Conservation (phyloP, 1,140 invertebrate species). For the Conus betulinus region DNA sequence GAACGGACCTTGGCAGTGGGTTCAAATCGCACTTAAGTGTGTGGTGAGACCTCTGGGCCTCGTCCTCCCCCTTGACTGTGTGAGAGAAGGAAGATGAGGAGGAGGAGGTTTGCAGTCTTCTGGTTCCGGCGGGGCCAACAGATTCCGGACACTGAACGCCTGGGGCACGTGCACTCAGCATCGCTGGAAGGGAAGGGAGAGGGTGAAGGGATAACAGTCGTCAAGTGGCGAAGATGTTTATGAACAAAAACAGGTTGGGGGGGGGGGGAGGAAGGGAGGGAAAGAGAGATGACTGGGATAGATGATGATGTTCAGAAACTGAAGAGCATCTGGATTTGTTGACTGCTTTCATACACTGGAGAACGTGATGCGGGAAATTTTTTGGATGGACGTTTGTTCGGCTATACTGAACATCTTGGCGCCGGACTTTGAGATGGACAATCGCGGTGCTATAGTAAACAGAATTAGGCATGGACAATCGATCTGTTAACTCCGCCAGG, state of each 20-base stretch:
- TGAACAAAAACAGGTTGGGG: background rate
- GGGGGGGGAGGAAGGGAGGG: background rate
- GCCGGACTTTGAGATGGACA: too few relatives aligned
- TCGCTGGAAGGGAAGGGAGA: background rate
- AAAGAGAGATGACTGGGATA: background rate
- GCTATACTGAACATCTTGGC: too few relatives aligned
- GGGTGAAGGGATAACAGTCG: background rate
- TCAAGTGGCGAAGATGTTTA: background rate
- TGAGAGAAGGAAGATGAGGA: background rate
- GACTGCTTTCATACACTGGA: too few relatives aligned
- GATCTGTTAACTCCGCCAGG: too few relatives aligned
- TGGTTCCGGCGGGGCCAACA: conserved; percentile 7
- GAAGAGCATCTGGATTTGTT: too few relatives aligned
- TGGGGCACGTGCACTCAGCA: conserved; percentile 52
- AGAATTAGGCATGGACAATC: too few relatives aligned
- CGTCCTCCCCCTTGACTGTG: background rate
- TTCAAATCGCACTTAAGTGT: background rate
- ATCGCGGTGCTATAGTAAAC: too few relatives aligned
- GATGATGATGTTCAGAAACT: too few relatives aligned
- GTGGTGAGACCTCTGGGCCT: background rate
- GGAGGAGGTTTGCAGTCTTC: background rate
- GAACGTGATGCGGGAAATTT: too few relatives aligned
- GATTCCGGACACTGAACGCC: conserved; percentile 48
- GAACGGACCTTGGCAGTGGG: background rate
- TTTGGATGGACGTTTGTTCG: too few relatives aligned